Evolutionary conservation across 2,113 vertebrate genomes (phyloP), one percentile per base, ranked within the genome.

Genomic region (Labeo rohita): DNA sequence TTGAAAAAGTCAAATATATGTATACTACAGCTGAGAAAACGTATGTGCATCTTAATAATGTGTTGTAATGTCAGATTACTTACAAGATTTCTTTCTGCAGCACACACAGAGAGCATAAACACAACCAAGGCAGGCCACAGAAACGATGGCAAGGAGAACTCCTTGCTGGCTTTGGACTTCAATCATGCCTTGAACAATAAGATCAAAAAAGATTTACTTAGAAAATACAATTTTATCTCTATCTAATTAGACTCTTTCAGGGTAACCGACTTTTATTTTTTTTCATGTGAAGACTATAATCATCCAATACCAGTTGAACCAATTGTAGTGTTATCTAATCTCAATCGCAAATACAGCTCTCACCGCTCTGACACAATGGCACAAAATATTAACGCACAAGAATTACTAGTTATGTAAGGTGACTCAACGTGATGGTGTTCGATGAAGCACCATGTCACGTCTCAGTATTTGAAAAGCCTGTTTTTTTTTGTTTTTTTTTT

Each of bases 71-170:
- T 21, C 56, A 10, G 9, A 16, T 15, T 28, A 88, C 89, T 88
- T 70, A 90, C 90, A 45, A 8, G 80, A 54, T 81, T 61, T 89
- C 54, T 63, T 90, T 72, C 72, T 56, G 84, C 80, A 88, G 59
- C 87, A 23, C 28, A 90, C 18, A 28, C 90, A 90, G 5, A 89
- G 9, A 43, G 72, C 66, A 43, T 65, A 88, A 63, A 89, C 1
- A 13, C 85, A 63, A 28, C 65, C 36, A 3, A 90, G 39, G 6
- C 74, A 80, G 28, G 63, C 18, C 61, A 89, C 0, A 21, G 87
- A 88, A 70, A 86, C 16, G 8, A 88, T 3, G 16, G 70, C 80
- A 28, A 90, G 83, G 74, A 89, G 11, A 50, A 63, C 43, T 59
- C 85, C 87, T 74, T 83, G 79, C n/a, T 75, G 87, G 39, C 52